Percentiles rank a stretch among this genome's conserved stretches.
Evolutionary conservation across 2,888 invertebrate genomes (phyloP).

Genomic region (Tridacna gigas): DNA sequence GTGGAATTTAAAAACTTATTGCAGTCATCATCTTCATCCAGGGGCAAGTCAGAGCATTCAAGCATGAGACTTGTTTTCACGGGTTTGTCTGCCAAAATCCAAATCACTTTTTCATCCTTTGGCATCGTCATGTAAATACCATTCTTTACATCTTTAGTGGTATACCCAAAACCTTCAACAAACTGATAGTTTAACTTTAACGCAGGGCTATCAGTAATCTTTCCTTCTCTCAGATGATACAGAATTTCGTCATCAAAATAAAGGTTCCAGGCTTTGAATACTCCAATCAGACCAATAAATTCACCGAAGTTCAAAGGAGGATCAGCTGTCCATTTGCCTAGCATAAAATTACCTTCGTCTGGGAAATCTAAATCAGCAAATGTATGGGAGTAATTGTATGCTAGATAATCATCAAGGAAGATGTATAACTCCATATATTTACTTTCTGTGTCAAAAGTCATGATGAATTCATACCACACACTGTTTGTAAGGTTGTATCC

Average conservation of each 20-base stretch:
- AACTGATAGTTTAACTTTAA: constrained; percentile 46
- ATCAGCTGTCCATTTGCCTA: constrained; percentile 64
- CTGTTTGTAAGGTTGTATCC: constrained; percentile 24
- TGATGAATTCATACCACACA: constrained; percentile 63
- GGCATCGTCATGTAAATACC: constrained; percentile 40
- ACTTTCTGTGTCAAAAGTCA: constrained; percentile 44
- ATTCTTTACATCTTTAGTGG: constrained; percentile 37
- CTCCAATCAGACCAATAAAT: constrained; percentile 53
- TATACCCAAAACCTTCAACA: constrained; percentile 52
- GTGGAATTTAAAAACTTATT: background rate
- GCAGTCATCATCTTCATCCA: background rate
- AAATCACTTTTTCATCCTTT: constrained; percentile 31
- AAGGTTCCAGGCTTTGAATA: constrained; percentile 67
- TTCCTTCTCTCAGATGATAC: constrained; percentile 28
- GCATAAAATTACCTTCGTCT: constrained; percentile 51
- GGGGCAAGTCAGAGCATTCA: background rate
- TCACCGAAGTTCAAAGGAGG: constrained; percentile 49
- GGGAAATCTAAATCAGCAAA: constrained; percentile 30
- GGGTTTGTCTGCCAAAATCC: constrained; percentile 49
- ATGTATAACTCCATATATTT: constrained; percentile 13
- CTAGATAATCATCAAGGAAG: background rate
- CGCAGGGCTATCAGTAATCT: constrained; percentile 15
- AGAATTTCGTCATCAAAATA: constrained; percentile 41
- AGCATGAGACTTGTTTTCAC: background rate
- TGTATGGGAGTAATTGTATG: background rate